These are phyloP conservation scores for Euura saliciscinereae DNA, from an alignment of 1,140 invertebrate species.

Conservation along the genomic window DNA sequence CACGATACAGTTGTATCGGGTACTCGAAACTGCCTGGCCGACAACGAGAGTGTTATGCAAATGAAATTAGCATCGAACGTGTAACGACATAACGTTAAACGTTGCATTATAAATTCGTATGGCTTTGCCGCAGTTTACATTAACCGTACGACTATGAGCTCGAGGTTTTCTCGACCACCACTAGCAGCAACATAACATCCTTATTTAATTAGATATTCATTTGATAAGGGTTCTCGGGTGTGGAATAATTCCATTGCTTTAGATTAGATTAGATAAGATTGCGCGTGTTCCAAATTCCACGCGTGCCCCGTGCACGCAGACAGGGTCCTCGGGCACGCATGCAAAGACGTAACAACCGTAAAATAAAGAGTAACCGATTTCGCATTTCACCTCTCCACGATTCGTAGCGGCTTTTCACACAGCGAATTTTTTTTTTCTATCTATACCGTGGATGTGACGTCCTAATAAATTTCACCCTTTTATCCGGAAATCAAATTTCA, in stretches of 20 bases:
- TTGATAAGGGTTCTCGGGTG: neutral
- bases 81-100: neutral
- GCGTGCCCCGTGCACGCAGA: neutral
- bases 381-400: too few species aligned
- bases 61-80: neutral
- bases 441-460: too few species aligned
- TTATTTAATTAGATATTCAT: constrained; percentile 5
- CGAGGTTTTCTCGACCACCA: neutral
- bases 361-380: too few species aligned
- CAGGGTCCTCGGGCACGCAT: too few species aligned
- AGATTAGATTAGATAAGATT: neutral
- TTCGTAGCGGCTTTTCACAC: too few species aligned
- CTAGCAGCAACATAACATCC: neutral
- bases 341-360: too few species aligned
- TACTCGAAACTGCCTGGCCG: too few species aligned
- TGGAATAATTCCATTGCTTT: constrained; percentile 1
- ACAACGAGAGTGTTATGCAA: neutral
- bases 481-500: too few species aligned
- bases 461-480: too few species aligned
- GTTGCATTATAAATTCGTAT: constrained; percentile 2
- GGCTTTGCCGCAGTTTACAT: neutral
- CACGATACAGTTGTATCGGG: neutral
- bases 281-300: neutral
- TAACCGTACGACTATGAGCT: neutral
- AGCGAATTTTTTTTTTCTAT: too few species aligned